Percentiles rank a stretch among this genome's conserved stretches.
Conservation (phyloP, 2,797 vertebrate genomes). For the Otus scops region DNA sequence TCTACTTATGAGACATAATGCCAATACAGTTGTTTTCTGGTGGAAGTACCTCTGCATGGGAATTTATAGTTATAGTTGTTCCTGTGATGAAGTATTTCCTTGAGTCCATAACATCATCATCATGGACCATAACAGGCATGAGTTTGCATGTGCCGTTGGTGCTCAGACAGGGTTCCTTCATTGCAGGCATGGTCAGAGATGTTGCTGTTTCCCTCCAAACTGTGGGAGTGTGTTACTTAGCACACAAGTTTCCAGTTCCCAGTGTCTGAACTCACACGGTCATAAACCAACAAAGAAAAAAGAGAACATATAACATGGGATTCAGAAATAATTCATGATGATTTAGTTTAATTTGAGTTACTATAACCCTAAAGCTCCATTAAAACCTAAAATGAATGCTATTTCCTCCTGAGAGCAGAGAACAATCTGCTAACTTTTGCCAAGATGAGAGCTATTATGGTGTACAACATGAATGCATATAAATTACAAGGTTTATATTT, state of each 20-base stretch:
- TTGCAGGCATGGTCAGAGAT: neutral
- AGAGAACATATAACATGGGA: slow-evolving; percentile 22
- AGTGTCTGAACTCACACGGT: neutral
- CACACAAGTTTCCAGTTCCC: neutral
- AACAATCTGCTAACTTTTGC: slow-evolving; percentile 32
- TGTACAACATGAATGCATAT: neutral
- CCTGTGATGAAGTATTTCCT: neutral
- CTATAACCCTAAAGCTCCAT: slow-evolving; percentile 50
- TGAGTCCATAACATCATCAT: neutral
- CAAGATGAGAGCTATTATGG: slow-evolving; percentile 32
- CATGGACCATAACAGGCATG: neutral
- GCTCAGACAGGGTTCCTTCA: neutral
- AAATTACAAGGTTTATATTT: slow-evolving; percentile 28
- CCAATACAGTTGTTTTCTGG: neutral
- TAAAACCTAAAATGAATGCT: slow-evolving; percentile 31
- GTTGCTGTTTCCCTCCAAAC: neutral
- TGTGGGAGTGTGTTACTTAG: neutral
- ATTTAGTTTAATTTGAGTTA: slow-evolving; percentile 57
- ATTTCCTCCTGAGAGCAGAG: slow-evolving; percentile 39
- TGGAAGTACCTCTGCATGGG: neutral
- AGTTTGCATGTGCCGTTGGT: neutral
- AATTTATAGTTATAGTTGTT: neutral
- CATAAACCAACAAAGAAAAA: slow-evolving; percentile 25
- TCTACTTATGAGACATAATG: neutral
- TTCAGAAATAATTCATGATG: slow-evolving; percentile 48